Conservation (phyloP, 2,888 invertebrate species). For the Baccha elongata region DNA sequence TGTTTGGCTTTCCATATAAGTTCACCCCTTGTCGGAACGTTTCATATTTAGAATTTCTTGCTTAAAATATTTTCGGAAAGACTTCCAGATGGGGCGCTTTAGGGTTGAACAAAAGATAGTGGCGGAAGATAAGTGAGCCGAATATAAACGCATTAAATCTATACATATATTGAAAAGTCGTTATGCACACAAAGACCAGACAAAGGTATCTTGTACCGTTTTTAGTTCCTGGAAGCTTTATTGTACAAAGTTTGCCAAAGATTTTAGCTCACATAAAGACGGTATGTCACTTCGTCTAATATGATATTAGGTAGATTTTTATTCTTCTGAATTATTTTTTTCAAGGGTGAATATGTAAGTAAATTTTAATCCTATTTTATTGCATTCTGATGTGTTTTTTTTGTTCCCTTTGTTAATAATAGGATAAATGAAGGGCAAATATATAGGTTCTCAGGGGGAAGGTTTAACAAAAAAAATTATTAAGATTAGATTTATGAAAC, state of each 20-base stretch:
- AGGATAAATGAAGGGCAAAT: neutral
- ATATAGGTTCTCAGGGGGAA: neutral
- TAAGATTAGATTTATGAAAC: slow-evolving; percentile 12
- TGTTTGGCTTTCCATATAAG: slow-evolving; percentile 37
- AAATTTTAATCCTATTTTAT: slow-evolving; percentile 70
- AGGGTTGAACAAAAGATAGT: slow-evolving; percentile 34
- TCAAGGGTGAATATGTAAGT: too few relatives aligned
- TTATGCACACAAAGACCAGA: slow-evolving; percentile 58
- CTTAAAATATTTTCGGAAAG: slow-evolving; percentile 46
- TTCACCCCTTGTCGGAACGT: slow-evolving; percentile 31
- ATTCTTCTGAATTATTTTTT: slow-evolving; percentile 41
- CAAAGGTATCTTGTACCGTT: slow-evolving; percentile 38
- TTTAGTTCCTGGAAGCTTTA: neutral
- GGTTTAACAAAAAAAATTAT: neutral
- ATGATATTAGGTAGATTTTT: slow-evolving; percentile 69
- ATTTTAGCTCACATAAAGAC: slow-evolving; percentile 46
- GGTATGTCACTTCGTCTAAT: slow-evolving; percentile 68
- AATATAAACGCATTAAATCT: slow-evolving; percentile 70
- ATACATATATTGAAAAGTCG: slow-evolving; percentile 66
- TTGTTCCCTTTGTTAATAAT: slow-evolving; percentile 24
- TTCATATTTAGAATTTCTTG: slow-evolving; percentile 59
- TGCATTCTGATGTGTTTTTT: slow-evolving; percentile 45
- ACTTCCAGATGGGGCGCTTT: neutral
- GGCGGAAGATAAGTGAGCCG: slow-evolving; percentile 26
- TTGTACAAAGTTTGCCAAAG: slow-evolving; percentile 46